These are phyloP conservation scores for Dolichoris vasculosae DNA, from an alignment of 1,140 invertebrate species.

Conservation along the genomic window DNA sequence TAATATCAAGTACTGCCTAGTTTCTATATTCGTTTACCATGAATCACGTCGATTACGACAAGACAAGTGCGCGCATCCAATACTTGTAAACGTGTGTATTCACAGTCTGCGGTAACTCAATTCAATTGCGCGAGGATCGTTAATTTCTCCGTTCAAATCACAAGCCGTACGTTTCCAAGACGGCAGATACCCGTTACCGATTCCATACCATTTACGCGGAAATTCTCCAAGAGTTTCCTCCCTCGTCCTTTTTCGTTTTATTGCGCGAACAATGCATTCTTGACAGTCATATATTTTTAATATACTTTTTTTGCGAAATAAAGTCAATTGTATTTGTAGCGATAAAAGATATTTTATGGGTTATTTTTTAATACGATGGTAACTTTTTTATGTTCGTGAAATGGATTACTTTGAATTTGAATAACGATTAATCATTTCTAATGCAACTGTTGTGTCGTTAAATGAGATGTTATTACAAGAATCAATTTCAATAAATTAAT, in stretches of 20 bases:
- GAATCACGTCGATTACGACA: background rate
- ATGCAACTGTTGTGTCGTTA: no score
- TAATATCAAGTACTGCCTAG: no score
- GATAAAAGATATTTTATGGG: background rate
- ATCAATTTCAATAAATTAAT: no score
- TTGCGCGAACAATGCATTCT: background rate
- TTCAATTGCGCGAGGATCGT: background rate
- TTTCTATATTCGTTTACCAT: background rate
- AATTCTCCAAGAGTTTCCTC: background rate
- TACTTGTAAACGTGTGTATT: background rate
- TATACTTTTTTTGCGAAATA: background rate
- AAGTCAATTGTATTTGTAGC: background rate
- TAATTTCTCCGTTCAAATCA: conserved; percentile 8
- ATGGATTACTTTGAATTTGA: no score
- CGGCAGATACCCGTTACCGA: background rate
- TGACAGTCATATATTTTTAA: background rate
- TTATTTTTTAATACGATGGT: background rate
- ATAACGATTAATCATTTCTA: no score
- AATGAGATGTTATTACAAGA: no score
- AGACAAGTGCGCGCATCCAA: background rate
- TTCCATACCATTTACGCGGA: background rate
- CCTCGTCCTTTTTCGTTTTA: background rate
- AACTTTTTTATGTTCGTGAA: no score
- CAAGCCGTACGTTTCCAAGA: background rate
- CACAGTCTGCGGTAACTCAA: background rate